These are phyloP conservation scores for Vandiemenella viatica DNA, from an alignment of 2,888 invertebrate genomes.

Conservation along the genomic window DNA sequence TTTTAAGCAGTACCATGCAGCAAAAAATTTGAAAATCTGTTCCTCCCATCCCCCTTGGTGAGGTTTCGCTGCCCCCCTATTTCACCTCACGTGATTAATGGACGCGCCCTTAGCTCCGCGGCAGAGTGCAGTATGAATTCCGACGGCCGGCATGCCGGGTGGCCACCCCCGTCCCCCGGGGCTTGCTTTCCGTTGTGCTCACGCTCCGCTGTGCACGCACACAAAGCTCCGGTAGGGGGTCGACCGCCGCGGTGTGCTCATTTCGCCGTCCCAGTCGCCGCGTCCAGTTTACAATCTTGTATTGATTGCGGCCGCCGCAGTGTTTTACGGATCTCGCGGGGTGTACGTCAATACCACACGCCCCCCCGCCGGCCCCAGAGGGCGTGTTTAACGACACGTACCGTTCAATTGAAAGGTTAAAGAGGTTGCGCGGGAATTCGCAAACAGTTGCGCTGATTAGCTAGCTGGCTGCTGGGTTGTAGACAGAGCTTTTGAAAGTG, in stretches of 20 bases:
- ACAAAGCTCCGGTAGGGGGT: neutral
- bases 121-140: too few species aligned
- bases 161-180: too few species aligned
- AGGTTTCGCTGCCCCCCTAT: too few species aligned
- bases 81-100: too few species aligned
- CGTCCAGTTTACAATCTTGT: constrained; percentile 2
- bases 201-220: neutral
- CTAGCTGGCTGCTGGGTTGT: neutral
- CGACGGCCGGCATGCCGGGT: too few species aligned
- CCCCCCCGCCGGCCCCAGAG: neutral
- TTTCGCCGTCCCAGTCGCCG: constrained; percentile 1
- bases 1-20: too few species aligned
- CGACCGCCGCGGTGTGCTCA: neutral
- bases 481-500: neutral
- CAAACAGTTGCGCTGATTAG: constrained; percentile 1
- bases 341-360: constrained; percentile 1
- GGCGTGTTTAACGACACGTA: neutral
- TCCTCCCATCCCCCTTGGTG: too few species aligned
- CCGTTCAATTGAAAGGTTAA: constrained; percentile 4
- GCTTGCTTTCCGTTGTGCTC: neutral
- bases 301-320: constrained; percentile 8
- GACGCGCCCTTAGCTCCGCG: too few species aligned
- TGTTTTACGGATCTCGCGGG: neutral
- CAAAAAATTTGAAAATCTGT: too few species aligned
- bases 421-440: constrained; percentile 1